Conservation (phyloP, 2,888 invertebrate genomes). For the Torymus tubicola region DNA sequence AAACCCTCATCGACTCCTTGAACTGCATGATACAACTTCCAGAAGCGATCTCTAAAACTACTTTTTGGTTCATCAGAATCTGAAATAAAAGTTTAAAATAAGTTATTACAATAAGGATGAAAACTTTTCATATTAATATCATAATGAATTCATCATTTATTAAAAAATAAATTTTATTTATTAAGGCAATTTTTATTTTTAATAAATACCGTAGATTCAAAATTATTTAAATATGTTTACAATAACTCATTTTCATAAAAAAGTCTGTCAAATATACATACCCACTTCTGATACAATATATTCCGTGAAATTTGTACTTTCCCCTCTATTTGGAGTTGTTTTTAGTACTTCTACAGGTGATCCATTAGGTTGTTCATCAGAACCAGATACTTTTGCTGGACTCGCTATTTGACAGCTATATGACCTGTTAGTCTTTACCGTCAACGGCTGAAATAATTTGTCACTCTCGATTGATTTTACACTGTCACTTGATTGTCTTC, state of each 20-base stretch:
- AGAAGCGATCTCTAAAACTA: slow-evolving; percentile 58
- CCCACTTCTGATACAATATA: slow-evolving; percentile 20
- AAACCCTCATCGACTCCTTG: slow-evolving; percentile 62
- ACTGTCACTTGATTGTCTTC: slow-evolving; percentile 15
- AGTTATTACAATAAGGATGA: too few relatives aligned
- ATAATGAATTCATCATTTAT: too few relatives aligned
- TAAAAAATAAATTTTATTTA: too few relatives aligned
- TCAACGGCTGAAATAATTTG: not conserved
- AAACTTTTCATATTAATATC: not conserved
- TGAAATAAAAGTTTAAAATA: slow-evolving; percentile 41
- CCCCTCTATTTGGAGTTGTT: slow-evolving; percentile 16
- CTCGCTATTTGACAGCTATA: not conserved
- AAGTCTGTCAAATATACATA: slow-evolving; percentile 1
- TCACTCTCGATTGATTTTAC: slow-evolving; percentile 1
- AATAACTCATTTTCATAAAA: not conserved
- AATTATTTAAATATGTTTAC: not conserved
- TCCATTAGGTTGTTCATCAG: slow-evolving; percentile 22
- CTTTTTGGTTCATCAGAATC: slow-evolving; percentile 54
- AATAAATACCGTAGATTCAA: too few relatives aligned
- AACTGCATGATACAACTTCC: slow-evolving; percentile 64
- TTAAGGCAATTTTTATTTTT: too few relatives aligned
- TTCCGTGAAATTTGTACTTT: slow-evolving; percentile 34
- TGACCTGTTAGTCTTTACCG: not conserved
- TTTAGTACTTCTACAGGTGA: slow-evolving; percentile 26
- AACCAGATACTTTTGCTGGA: not conserved